A percentile compares a stretch with the other conserved stretches of the same genome.
Evolutionary conservation across 37 sponge, comb jelly and placozoan species (phyloP).

Genomic region (Aplysina aerophoba): DNA sequence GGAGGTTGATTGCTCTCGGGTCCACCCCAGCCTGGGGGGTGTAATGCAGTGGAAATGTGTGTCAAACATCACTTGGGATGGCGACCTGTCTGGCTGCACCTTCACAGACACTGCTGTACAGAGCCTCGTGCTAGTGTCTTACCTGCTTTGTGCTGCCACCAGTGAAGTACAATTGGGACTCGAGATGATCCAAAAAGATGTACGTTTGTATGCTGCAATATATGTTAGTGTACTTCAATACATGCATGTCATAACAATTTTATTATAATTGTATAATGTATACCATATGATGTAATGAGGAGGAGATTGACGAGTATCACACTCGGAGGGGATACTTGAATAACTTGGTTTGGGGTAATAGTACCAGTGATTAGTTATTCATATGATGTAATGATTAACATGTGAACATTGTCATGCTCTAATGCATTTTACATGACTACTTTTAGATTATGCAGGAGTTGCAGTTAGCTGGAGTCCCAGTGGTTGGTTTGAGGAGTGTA

Average conservation of each 20-base stretch:
- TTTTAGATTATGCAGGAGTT: background rate
- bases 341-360: too few species aligned
- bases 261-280: too few species aligned
- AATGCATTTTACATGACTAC: background rate
- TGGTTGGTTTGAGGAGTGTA: background rate
- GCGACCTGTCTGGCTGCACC: background rate
- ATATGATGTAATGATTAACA: background rate
- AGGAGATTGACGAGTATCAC: too few species aligned
- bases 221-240: background rate
- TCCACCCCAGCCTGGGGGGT: conserved; percentile 2
- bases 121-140: background rate
- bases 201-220: background rate
- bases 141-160: background rate
- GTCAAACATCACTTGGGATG: background rate
- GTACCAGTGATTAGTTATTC: background rate
- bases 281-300: too few species aligned
- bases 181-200: background rate
- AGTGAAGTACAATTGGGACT: background rate
- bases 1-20: background rate
- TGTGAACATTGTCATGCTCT: background rate
- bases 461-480: too few species aligned
- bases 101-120: background rate
- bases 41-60: background rate
- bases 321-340: too few species aligned
- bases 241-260: background rate